phyloP scores from a whole-genome alignment of 2,797 vertebrate genomes.

The Chaunax sp. region DNA sequence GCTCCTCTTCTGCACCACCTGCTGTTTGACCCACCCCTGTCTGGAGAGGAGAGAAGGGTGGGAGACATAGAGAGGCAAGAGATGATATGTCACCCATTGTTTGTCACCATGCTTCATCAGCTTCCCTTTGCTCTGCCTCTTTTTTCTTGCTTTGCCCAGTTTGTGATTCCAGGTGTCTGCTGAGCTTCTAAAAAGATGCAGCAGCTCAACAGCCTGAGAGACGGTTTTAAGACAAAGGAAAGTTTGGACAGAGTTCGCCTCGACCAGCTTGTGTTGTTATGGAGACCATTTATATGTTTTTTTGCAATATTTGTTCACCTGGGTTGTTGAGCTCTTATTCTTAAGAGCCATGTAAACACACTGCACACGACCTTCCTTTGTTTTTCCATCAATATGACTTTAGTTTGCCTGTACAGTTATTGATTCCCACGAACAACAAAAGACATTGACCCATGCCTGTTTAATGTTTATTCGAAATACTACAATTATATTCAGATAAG shows the following conservation, averaged over 20 bases:
- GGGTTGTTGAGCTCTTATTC: slow-evolving; percentile 22
- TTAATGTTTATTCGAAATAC: slow-evolving; percentile 22
- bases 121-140: slow-evolving; percentile 12
- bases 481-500: slow-evolving; percentile 33
- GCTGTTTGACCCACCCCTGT: slow-evolving; percentile 80
- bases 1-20: slow-evolving; percentile 81
- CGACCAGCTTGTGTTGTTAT: slow-evolving; percentile 39
- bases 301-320: slow-evolving; percentile 60
- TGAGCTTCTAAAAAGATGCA: slow-evolving; percentile 15
- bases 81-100: slow-evolving; percentile 57
- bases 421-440: slow-evolving; percentile 15
- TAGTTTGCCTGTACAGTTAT: slow-evolving; percentile 10
- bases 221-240: slow-evolving; percentile 28
- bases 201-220: not conserved
- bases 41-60: slow-evolving; percentile 62
- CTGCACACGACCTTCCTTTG: slow-evolving; percentile 1
- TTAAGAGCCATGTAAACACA: slow-evolving; percentile 24
- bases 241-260: slow-evolving; percentile 36
- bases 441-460: slow-evolving; percentile 1
- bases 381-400: slow-evolving; percentile 16
- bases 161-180: slow-evolving; percentile 19
- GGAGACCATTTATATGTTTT: slow-evolving; percentile 54
- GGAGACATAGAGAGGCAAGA: slow-evolving; percentile 50
- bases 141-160: slow-evolving; percentile 13
- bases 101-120: slow-evolving; percentile 49